Percentiles rank a stretch among this genome's conserved stretches.
These are phyloP conservation scores for Incurvaria masculella DNA, from an alignment of 2,888 invertebrate genomes.

Conservation along the genomic window DNA sequence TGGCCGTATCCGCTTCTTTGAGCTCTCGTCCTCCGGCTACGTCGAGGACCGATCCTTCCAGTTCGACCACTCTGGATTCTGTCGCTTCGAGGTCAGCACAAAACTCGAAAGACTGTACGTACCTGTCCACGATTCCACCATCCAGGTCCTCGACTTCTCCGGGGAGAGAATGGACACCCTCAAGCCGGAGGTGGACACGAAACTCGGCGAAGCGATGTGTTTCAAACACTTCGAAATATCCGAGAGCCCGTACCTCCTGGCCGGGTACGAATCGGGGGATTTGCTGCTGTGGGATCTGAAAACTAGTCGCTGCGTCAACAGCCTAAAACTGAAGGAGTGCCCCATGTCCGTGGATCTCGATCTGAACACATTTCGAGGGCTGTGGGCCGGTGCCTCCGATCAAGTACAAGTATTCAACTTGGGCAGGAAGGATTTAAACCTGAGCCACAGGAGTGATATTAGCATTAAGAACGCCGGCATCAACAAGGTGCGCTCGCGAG, in stretches of 20 bases:
- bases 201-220: conserved; percentile 65
- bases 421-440: conserved; percentile 49
- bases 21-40: conserved; percentile 58
- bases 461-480: conserved; percentile 71
- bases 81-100: conserved; percentile 61
- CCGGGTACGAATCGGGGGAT: conserved; percentile 72
- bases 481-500: conserved; percentile 63
- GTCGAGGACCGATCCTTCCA: conserved; percentile 53
- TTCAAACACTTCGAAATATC: conserved; percentile 51
- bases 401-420: conserved; percentile 61
- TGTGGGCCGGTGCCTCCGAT: conserved; percentile 64
- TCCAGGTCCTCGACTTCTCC: conserved; percentile 49
- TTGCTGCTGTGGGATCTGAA: conserved; percentile 69
- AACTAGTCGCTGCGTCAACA: conserved; percentile 55
- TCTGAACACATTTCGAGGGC: conserved; percentile 59
- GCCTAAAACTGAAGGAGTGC: conserved; percentile 59
- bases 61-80: conserved; percentile 68
- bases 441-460: conserved; percentile 59
- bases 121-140: conserved; percentile 58
- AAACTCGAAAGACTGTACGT: conserved; percentile 63
- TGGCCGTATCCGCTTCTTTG: conserved; percentile 66
- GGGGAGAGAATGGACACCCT: conserved; percentile 41
- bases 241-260: conserved; percentile 57
- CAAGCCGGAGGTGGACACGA: conserved; percentile 32
- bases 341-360: conserved; percentile 74